Conservation (phyloP, 2,888 invertebrate species). For the Papilio elwesi region DNA sequence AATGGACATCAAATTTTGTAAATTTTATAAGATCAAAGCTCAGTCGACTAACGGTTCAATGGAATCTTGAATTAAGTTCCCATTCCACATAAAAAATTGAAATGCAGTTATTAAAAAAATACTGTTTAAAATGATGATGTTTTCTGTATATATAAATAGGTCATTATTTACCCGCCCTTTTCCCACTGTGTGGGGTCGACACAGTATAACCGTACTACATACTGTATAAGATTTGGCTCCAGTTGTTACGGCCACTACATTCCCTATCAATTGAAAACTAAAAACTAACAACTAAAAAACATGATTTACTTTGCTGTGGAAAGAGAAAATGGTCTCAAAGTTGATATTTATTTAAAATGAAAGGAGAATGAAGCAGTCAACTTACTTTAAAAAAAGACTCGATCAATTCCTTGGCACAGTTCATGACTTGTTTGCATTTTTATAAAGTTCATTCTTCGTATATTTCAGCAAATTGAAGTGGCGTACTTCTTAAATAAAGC, state of each 20-base stretch:
- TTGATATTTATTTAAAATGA: slow-evolving; percentile 13
- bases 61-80: not conserved
- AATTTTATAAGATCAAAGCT: slow-evolving; percentile 6
- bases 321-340: slow-evolving; percentile 8
- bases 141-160: no score
- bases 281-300: no score
- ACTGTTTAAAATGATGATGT: not conserved
- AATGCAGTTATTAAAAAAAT: not conserved
- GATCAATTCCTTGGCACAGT: not conserved
- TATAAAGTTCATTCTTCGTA: not conserved
- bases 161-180: no score
- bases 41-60: not conserved
- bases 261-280: no score
- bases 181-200: no score
- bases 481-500: no score
- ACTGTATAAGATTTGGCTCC: no score
- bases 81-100: not conserved
- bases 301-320: no score
- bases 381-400: not conserved
- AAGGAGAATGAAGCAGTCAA: not conserved
- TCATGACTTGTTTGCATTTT: not conserved
- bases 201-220: no score
- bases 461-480: no score
- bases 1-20: not conserved
- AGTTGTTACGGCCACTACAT: no score